Percentiles rank a stretch among this genome's conserved stretches.
Conservation (phyloP, 2,797 vertebrate genomes). For the Pseudotriccus pelzelni region DNA sequence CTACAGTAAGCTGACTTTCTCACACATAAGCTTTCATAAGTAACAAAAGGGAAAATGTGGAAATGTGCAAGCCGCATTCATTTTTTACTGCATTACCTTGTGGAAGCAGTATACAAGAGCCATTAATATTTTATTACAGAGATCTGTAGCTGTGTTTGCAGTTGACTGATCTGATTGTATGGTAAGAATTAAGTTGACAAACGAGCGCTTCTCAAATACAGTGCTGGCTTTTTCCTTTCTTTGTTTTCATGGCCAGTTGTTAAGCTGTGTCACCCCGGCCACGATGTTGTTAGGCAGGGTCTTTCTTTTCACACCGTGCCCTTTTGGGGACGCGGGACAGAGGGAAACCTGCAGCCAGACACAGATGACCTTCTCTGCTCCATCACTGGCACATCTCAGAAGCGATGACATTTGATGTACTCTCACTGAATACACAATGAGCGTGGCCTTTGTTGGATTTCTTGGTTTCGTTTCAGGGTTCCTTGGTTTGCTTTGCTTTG, state of each 20-base stretch:
- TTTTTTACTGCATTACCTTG: background rate
- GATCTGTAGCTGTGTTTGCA: background rate
- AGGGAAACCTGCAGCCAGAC: background rate
- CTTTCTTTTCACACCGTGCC: accelerated
- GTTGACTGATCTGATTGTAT: background rate
- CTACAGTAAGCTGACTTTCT: background rate
- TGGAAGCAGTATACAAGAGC: background rate
- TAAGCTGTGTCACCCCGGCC: background rate
- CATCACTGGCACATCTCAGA: background rate
- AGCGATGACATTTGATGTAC: accelerated
- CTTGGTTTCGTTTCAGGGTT: background rate
- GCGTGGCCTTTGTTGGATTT: background rate
- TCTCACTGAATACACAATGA: background rate
- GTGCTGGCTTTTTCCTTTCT: background rate
- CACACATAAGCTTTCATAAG: background rate
- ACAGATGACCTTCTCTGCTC: background rate
- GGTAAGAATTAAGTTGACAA: background rate
- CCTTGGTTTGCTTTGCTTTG: no score
- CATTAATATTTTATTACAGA: conserved; percentile 21
- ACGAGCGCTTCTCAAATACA: background rate
- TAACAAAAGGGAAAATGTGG: background rate
- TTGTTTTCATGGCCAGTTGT: background rate
- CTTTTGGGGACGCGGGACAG: background rate
- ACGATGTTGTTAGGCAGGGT: background rate
- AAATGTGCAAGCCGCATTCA: background rate